These are phyloP conservation scores for Blastobasis lacticolella DNA, from an alignment of 2,888 invertebrate species.

Conservation along the genomic window DNA sequence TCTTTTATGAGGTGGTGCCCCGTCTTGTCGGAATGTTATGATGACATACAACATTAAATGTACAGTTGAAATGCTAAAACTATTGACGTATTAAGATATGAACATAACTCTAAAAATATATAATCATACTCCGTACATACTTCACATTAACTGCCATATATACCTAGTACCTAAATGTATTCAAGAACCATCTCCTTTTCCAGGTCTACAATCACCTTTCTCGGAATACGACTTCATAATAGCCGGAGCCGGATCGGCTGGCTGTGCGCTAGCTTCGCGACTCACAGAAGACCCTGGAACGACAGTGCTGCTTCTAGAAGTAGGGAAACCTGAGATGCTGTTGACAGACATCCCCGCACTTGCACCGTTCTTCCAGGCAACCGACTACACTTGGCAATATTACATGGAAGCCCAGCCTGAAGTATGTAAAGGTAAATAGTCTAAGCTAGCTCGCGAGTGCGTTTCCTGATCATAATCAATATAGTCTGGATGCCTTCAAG, in stretches of 20 bases:
- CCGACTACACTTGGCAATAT: constrained; percentile 77
- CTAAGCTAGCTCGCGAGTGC: no score
- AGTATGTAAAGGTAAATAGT: constrained; percentile 56
- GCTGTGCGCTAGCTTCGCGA: constrained; percentile 66
- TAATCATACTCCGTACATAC: not conserved
- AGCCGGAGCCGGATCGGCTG: constrained; percentile 76
- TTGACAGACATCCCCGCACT: constrained; percentile 70
- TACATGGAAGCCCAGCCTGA: constrained; percentile 72
- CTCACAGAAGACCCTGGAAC: constrained; percentile 62
- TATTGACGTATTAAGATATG: not conserved
- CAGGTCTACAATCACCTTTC: constrained; percentile 44
- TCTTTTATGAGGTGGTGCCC: no score
- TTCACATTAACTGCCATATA: not conserved
- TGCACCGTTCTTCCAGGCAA: constrained; percentile 72
- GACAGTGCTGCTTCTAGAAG: constrained; percentile 77
- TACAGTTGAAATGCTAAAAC: not conserved
- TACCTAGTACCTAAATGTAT: not conserved
- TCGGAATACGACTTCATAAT: constrained; percentile 72
- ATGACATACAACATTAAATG: no score
- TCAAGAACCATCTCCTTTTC: constrained; percentile 13
- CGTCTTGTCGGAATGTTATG: no score
- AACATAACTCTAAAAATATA: not conserved
- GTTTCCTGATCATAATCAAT: no score
- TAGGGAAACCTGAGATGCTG: constrained; percentile 51
- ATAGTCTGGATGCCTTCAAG: no score